These are phyloP conservation scores for Dermolepida albohirtum DNA, from an alignment of 2,888 invertebrate genomes.

Conservation along the genomic window DNA sequence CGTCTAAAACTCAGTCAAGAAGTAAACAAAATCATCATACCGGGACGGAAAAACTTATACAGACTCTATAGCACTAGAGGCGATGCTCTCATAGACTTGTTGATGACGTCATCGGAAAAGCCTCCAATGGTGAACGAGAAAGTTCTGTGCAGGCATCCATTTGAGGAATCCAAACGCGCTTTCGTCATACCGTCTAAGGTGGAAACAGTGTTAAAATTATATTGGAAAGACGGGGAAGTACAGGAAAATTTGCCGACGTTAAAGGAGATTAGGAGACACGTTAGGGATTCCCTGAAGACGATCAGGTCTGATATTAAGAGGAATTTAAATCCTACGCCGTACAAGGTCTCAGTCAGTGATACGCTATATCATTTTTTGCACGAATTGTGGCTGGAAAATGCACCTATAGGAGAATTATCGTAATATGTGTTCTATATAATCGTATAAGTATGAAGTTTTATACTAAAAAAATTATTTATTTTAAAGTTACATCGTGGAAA, in stretches of 20 bases:
- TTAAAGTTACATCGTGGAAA: no score
- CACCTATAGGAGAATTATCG: slow-evolving; percentile 92
- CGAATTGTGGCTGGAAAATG: slow-evolving; percentile 95
- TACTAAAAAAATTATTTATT: no score
- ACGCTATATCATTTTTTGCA: slow-evolving; percentile 94
- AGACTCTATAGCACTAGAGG: slow-evolving; percentile 80
- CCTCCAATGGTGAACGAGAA: slow-evolving; percentile 82
- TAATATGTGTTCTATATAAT: background rate
- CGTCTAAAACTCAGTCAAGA: slow-evolving; percentile 97
- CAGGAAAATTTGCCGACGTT: slow-evolving; percentile 76
- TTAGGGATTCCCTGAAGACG: slow-evolving; percentile 82
- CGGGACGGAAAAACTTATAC: slow-evolving; percentile 89
- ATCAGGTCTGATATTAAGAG: slow-evolving; percentile 94
- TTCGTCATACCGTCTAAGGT: slow-evolving; percentile 93
- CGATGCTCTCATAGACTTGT: slow-evolving; percentile 90
- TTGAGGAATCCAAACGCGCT: slow-evolving; percentile 95
- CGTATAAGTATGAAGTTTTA: no score
- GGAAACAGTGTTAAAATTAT: slow-evolving; percentile 83
- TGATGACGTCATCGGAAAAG: slow-evolving; percentile 84
- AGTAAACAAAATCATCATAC: slow-evolving; percentile 97
- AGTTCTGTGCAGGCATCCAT: slow-evolving; percentile 95
- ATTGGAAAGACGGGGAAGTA: slow-evolving; percentile 88
- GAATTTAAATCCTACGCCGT: slow-evolving; percentile 97
- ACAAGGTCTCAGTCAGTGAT: slow-evolving; percentile 96
- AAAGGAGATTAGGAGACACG: slow-evolving; percentile 80